Base-by-base conservation (phyloP, 2,888 invertebrate species). In the Teinopalpus imperialis region DNA sequence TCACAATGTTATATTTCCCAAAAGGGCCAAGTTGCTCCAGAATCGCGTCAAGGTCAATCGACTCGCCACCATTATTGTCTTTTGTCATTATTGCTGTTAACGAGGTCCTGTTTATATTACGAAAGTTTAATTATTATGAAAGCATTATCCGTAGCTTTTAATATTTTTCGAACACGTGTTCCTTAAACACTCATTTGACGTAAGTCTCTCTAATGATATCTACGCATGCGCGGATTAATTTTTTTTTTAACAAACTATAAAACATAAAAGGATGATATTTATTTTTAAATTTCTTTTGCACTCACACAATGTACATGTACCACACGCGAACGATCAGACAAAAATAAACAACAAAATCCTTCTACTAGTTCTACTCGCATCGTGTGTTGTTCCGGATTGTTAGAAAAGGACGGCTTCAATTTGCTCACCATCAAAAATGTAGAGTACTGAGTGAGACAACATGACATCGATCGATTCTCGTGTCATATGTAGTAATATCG, bases 1-100 rank as follows among this genome's bases (percentile, higher is more conserved):
- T 87, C 49, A 85, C 55, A 7, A 88, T 57, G 29, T 87, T 86
- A 51, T 76, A 88, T 47, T 57, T 81, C 2, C 88, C 87, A 52
- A 87, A 87, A 1, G 82, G 61, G 2, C 87, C 86, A n/a, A 86
- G 57, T 10, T 83, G 69, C 24, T 74, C 55, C 8, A 87, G 49
- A 39, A 86, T 76, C 1, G 53, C 63, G 49, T 88, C 88, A 43
- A 88, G 54, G n/a, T 73, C 76, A 1, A 77, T 46, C 8, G 60
- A 53, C 3, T 48, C 54, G 3, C 42, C 60, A 7, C 54, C 49
- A 0, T 60, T 12, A 2, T 55, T 56, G 34, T 63, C 63, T 21
- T 67, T 69, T 7, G 66, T 50, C 86, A 86, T 86, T 65, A 18
- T 44, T 12, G 18, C 59, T n/a, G n/a, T n/a, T 70, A 0, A 92